phyloP scores from a whole-genome alignment of 2,113 vertebrate genomes.

The Nematolebias whitei region DNA sequence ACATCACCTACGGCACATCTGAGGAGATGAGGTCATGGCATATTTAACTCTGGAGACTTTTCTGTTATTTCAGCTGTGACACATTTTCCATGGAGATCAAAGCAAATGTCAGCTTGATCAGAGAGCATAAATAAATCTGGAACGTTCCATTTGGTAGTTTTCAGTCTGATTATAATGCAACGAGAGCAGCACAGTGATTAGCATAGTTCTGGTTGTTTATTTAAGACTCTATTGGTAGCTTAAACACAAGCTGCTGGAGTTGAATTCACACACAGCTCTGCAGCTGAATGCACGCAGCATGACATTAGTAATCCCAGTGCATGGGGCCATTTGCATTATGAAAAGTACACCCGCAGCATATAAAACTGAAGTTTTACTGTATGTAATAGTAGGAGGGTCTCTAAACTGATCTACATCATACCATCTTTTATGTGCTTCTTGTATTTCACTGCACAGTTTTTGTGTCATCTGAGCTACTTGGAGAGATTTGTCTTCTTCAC shows the following conservation, averaged over 20 bases:
- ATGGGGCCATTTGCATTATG: background rate
- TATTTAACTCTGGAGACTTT: too few species aligned
- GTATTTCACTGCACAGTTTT: slow-evolving; percentile 2
- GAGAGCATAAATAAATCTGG: background rate
- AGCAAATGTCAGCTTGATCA: too few species aligned
- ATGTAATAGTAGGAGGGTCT: background rate
- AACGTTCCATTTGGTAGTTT: background rate
- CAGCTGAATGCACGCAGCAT: background rate
- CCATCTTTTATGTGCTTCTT: slow-evolving; percentile 9
- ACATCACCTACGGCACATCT: too few species aligned
- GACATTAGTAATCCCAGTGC: slow-evolving; percentile 5
- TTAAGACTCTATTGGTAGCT: background rate
- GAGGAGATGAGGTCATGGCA: too few species aligned
- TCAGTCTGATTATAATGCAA: background rate
- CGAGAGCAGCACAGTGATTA: background rate
- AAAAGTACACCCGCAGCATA: slow-evolving; percentile 1
- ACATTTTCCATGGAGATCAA: too few species aligned
- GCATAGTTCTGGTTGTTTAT: background rate
- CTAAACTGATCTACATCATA: background rate
- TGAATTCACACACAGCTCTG: background rate
- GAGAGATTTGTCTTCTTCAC: slow-evolving; percentile 41
- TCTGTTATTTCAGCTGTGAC: too few species aligned
- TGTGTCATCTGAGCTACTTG: background rate
- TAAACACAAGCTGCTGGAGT: background rate
- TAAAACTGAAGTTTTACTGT: slow-evolving; percentile 10